phyloP scores from a whole-genome alignment of 2,888 invertebrate species.

The Oxystoma pomonae region DNA sequence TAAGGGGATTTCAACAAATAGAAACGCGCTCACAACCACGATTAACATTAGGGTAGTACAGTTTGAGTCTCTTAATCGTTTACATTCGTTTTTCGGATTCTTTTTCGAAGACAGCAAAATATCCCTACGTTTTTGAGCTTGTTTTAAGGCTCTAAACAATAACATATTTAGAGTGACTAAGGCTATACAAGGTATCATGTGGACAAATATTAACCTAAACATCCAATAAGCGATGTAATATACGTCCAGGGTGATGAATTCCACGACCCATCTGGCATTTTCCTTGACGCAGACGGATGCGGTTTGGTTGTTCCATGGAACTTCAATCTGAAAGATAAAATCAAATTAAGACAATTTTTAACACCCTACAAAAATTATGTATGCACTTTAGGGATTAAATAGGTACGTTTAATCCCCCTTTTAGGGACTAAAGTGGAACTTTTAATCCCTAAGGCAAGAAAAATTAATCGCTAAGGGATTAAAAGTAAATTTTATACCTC shows the following conservation, averaged over 20 bases:
- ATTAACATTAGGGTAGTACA: slow-evolving; percentile 86
- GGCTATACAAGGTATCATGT: slow-evolving; percentile 83
- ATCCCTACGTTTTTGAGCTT: slow-evolving; percentile 61
- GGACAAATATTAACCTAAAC: slow-evolving; percentile 89
- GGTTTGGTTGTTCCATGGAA: slow-evolving; percentile 66
- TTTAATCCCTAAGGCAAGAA: too few relatives aligned
- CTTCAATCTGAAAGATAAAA: slow-evolving; percentile 54
- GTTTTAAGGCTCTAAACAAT: slow-evolving; percentile 79
- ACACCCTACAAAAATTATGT: too few relatives aligned
- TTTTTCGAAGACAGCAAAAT: slow-evolving; percentile 42
- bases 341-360: too few relatives aligned
- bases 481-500: too few relatives aligned
- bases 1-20: slow-evolving; percentile 78
- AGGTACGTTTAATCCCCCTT: too few relatives aligned
- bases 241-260: slow-evolving; percentile 62
- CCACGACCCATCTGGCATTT: slow-evolving; percentile 67
- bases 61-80: slow-evolving; percentile 72
- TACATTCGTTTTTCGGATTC: slow-evolving; percentile 68
- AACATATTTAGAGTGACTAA: slow-evolving; percentile 85
- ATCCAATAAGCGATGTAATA: slow-evolving; percentile 81
- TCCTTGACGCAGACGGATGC: slow-evolving; percentile 62
- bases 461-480: too few relatives aligned
- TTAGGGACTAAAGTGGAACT: too few relatives aligned
- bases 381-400: too few relatives aligned
- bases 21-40: slow-evolving; percentile 80